Base-by-base conservation (phyloP, 1,140 invertebrate species). In the Dolichoris vasculosae region DNA sequence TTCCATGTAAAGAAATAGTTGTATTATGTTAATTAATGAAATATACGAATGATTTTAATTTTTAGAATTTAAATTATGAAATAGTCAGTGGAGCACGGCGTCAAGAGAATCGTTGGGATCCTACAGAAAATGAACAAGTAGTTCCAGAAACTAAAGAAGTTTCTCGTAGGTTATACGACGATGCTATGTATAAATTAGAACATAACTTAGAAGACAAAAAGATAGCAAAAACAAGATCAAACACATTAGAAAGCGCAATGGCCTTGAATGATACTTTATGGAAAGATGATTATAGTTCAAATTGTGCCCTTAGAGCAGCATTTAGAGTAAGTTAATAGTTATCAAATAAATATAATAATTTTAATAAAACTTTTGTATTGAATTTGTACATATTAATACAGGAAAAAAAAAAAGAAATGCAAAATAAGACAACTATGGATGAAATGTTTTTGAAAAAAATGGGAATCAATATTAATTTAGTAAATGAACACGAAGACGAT, bases 91-190 rank as follows among this genome's bases (percentile, higher is more conserved):
- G 99, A 17, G 98, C 99, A 7, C 94, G 98, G 89, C 93, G 99
- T 26, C 99, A 99, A 93, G 99, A 99, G 93, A 98, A 98, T 92
- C 95, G 99, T 88, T 99, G 98, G 98, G 98, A 99, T 94, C 98
- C 99, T 0, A 96, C 96, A 76, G 96, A 99, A 89, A 99, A 99
- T 95, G 98, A 98, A 84, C 98, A 99, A 92, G 96, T 98, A 88
- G 96, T 98, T 1, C 96, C 97, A 1, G 96, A 98, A 92, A 98
- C 97, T 11, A 99, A 98, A 92, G 96, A 97, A 91, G 96, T 96
- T 13, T 97, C 97, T 82, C 97, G 97, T 88, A 96, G 97, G 89
- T 92, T 99, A 40, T 97, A 97, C 88, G 97, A 97, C 89, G 98
- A 99, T 96, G 96, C 98, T 35, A 99, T 99, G 98, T 99, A 96